phyloP scores from a whole-genome alignment of 2,113 vertebrate genomes.

The Physeter macrocephalus region DNA sequence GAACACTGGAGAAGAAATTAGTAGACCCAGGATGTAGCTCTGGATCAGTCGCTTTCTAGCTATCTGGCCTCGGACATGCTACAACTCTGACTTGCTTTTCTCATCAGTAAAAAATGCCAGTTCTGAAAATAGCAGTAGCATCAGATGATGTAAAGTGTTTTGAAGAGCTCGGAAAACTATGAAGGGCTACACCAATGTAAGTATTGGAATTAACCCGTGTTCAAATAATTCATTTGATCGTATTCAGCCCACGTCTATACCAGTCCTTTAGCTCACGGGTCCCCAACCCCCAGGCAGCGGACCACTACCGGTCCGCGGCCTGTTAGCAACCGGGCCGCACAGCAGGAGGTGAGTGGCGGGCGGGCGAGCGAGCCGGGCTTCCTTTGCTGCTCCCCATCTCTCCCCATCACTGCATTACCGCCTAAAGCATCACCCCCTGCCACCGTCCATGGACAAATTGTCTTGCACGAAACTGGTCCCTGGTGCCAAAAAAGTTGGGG shows the following conservation, averaged over 20 bases:
- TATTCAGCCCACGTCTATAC: background rate
- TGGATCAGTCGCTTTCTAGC: background rate
- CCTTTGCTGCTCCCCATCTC: too few relatives aligned
- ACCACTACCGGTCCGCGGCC: accelerated
- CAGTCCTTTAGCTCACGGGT: background rate
- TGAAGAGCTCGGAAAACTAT: background rate
- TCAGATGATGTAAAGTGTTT: background rate
- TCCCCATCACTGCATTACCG: too few relatives aligned
- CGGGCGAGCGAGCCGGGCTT: accelerated
- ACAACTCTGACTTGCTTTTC: background rate
- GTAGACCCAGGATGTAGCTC: background rate
- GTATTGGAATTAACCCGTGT: background rate
- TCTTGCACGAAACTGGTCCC: too few relatives aligned
- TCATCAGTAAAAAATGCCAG: background rate
- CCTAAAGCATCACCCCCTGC: too few relatives aligned
- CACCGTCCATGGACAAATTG: too few relatives aligned
- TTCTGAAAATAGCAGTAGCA: slow-evolving; percentile 19
- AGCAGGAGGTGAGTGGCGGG: too few relatives aligned
- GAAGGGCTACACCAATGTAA: background rate
- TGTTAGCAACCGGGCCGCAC: too few relatives aligned
- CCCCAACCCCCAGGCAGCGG: too few relatives aligned
- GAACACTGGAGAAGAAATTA: background rate
- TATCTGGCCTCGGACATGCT: background rate
- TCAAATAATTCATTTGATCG: background rate
- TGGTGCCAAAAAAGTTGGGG: too few relatives aligned